Evolutionary conservation across 2,888 invertebrate species (phyloP).

Genomic region (Anagyrus pseudococci): DNA sequence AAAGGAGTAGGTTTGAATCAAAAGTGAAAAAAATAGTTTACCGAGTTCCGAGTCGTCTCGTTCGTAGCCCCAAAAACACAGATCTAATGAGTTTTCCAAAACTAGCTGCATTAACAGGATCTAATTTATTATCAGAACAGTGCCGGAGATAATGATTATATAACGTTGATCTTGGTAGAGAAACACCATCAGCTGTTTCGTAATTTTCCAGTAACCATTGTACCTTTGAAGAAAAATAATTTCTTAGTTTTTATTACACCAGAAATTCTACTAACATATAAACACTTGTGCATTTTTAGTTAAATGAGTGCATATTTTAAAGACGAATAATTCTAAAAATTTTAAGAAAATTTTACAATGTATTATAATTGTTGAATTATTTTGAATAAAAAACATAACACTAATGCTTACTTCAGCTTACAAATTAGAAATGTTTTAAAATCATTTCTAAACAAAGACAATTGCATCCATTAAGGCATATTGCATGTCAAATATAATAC

Average conservation of each 20-base stretch:
- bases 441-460: too few relatives aligned
- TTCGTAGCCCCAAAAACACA: conserved; percentile 94
- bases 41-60: conserved; percentile 93
- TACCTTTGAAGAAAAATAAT: conserved; percentile 65
- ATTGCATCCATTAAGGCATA: too few relatives aligned
- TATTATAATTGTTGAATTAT: too few relatives aligned
- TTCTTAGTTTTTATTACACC: background rate
- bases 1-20: too few relatives aligned
- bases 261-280: background rate
- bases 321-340: too few relatives aligned
- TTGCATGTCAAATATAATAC: too few relatives aligned
- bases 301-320: conserved; percentile 8
- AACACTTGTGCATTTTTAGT: conserved; percentile 18
- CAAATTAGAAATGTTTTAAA: too few relatives aligned
- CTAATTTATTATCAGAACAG: conserved; percentile 90
- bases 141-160: conserved; percentile 98
- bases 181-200: conserved; percentile 95
- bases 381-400: too few relatives aligned
- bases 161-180: conserved; percentile 91
- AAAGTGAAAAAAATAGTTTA: conserved; percentile 49
- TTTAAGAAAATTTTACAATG: too few relatives aligned
- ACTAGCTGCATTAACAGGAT: conserved; percentile 98
- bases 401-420: too few relatives aligned
- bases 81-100: conserved; percentile 99
- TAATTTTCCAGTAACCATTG: conserved; percentile 98